Evolutionary conservation across 1,140 invertebrate species (phyloP), one percentile per base, ranked within the genome.

Genomic region (Mylabris phalerata): DNA sequence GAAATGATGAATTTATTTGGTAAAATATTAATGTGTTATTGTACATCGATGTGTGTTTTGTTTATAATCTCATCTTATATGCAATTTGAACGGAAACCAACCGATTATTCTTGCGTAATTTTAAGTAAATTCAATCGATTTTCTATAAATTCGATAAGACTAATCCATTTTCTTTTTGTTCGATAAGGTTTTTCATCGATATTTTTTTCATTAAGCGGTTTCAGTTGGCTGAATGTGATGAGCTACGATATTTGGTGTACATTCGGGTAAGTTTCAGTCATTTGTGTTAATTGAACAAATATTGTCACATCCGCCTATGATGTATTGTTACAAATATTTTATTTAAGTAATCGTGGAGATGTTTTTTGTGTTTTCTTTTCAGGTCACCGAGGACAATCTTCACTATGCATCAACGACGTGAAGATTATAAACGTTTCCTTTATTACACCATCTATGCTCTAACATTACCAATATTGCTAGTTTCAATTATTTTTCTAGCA

Each of bases 141-240:
- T 2, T 19, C 19, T 19, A 19, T 19, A 19, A 19, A 19, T 19
- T 19, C 19, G 19, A 19, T 19, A 19, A n/a, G 19, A 19, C 19
- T 19, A 19, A 19, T 19, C 19, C 1, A 19, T 19, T 19, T 19
- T 19, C 19, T 19, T 19, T 19, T 32, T 32, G 32, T 32, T 32
- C 32, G 4, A 61, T 55, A 45, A 66, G 65, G 54, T 39, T 67
- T 59, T 59, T 39, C 55, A 9, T 44, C 60, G 9, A 54, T 64
- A 44, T 64, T 63, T 25, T 57, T 61, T n/a, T 52, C 46, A 7
- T 51, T 55, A 5, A 41, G 54, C n/a, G 38, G 88, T 52, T 95
- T 95, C 76, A 88, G 88, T 59, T 96, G 93, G 93, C 83, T 95
- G 70, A 90, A 89, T 73, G 84, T 92, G 43, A 93, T 93, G 84